Conservation (phyloP, 2,113 vertebrate species). For the Orthonyx spaldingii region DNA sequence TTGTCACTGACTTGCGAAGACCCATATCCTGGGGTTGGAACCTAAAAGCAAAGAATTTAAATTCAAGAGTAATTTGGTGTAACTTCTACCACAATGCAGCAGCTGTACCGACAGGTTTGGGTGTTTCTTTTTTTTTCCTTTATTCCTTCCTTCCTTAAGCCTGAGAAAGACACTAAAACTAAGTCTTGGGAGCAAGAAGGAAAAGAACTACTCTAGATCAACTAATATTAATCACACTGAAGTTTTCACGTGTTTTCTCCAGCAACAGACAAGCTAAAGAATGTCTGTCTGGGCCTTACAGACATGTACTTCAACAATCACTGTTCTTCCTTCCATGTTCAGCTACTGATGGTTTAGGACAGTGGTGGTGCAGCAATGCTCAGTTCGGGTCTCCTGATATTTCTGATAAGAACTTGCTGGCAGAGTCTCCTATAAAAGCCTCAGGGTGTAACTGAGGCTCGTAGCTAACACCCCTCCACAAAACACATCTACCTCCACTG, state of each 20-base stretch:
- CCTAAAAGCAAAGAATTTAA: neutral
- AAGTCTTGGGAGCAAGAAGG: neutral
- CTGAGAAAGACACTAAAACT: neutral
- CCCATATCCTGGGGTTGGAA: neutral
- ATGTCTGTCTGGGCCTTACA: rapidly evolving
- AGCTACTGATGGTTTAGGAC: neutral
- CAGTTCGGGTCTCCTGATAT: neutral
- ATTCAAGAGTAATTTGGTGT: neutral
- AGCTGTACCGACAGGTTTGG: neutral
- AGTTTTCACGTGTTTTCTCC: neutral
- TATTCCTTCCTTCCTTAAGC: neutral
- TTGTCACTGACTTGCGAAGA: neutral
- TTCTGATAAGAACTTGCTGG: neutral
- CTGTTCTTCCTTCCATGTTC: neutral
- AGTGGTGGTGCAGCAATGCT: neutral
- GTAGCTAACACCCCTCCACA: rapidly evolving
- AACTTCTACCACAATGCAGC: neutral
- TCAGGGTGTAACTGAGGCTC: neutral
- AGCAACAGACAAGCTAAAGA: neutral
- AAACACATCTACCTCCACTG: neutral
- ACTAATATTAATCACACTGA: neutral
- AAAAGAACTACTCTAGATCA: neutral
- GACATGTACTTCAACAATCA: neutral
- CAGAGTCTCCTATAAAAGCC: neutral
- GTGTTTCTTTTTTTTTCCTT: neutral